Conservation (phyloP, 1,140 invertebrate species). For the Semibalanus balanoides region DNA sequence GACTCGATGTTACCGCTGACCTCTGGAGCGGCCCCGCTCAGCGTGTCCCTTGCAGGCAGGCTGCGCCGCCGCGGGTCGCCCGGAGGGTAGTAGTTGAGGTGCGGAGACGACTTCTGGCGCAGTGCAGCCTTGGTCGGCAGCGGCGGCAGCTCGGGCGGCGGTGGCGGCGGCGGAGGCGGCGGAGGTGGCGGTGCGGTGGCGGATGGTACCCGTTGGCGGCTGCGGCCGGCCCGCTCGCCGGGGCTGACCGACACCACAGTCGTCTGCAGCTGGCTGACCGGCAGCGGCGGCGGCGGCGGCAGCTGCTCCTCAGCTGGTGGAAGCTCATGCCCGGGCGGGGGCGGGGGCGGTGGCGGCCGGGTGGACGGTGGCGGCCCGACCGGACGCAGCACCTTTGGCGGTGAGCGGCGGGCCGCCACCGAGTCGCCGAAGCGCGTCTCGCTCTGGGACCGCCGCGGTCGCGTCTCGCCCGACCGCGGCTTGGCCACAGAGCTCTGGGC, state of each 20-base stretch:
- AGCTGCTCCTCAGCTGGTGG: neutral
- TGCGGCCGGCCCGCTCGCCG: neutral
- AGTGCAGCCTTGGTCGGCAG: conserved; percentile 16
- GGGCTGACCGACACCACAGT: too few species aligned
- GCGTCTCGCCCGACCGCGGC: neutral
- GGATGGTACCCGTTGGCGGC: neutral
- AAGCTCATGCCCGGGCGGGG: too few species aligned
- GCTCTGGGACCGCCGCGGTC: neutral
- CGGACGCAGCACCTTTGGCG: neutral
- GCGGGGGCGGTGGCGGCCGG: neutral
- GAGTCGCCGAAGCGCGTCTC: neutral
- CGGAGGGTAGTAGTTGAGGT: neutral
- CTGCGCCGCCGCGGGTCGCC: neutral
- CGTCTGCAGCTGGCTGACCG: neutral
- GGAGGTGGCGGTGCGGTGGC: too few species aligned
- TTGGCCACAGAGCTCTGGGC: neutral
- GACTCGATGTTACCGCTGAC: neutral
- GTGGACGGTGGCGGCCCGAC: neutral
- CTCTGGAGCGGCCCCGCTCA: neutral
- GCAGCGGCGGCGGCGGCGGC: too few species aligned
- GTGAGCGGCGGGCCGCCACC: neutral
- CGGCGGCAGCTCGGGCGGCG: conserved; percentile 11
- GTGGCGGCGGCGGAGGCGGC: too few species aligned
- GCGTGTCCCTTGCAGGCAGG: neutral
- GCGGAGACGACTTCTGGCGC: conserved; percentile 13